Evolutionary conservation across 2,888 invertebrate species (phyloP), one percentile per base, ranked within the genome.

Genomic region (Prosopocoilus inquinatus): DNA sequence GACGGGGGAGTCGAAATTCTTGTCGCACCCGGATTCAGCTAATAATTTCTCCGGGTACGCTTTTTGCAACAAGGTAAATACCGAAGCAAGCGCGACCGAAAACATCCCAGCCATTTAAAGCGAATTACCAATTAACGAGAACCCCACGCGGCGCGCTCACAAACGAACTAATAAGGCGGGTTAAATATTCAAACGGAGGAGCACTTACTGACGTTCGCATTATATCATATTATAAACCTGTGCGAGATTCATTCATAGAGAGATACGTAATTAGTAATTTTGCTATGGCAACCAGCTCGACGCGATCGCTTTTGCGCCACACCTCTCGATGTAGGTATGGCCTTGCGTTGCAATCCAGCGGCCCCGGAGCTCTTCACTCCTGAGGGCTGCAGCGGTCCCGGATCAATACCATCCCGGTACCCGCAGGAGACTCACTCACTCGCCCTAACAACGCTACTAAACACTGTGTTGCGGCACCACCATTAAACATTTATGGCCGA

Each of bases 241-340:
- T 47, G 47, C 46, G 41, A 47, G 46, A 33, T 47, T 47, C 53
- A 53, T 53, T 55, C 55, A 55, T 44, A 55, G 48, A 33, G 39
- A 55, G 50, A 50, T 46, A 50, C 48, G 39, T 55, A 55, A 55
- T 55, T 55, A 55, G 39, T 44, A 46, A 55, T 50, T 50, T 55
- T 34, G 38, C 55, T 55, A 55, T 55, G 50, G 55, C 55, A 55
- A 55, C 55, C 44, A 55, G 47, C 51, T 55, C 43, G 47, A 44
- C 50, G 51, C 51, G 28, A 45, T 48, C 35, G 47, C 35, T 48
- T 43, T 50, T 50, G 57, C 50, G 61, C 58, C 58, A 59, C 61
- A 61, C 58, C 61, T 58, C 49, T 54, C 55, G 46, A 53, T 54
- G 57, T 57, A 54, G 57, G 58, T 59, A 49, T 58, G 47, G 57